Percentiles rank a stretch among this genome's conserved stretches.
phyloP scores from a whole-genome alignment of 2,888 invertebrate genomes.

The Leuctra nigra region DNA sequence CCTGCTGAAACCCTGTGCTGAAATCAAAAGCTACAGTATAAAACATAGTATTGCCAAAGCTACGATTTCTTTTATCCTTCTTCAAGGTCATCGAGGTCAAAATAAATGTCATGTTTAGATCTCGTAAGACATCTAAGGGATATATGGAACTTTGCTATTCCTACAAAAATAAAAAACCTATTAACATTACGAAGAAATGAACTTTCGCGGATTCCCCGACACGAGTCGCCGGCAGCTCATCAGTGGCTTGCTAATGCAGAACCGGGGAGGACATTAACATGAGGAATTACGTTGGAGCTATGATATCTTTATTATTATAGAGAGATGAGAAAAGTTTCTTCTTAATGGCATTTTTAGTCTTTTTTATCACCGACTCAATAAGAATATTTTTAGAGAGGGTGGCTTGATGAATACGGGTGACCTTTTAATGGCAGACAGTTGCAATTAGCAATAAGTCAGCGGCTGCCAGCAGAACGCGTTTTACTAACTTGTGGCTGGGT shows the following conservation, averaged over 20 bases:
- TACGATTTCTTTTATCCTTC: no score
- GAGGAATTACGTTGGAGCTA: not conserved
- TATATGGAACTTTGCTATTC: no score
- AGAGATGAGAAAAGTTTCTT: not conserved
- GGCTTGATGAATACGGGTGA: constrained; percentile 25
- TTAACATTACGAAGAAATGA: not conserved
- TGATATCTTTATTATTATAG: constrained; percentile 13
- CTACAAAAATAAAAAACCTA: no score
- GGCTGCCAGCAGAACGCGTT: not conserved
- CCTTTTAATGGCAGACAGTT: constrained; percentile 25
- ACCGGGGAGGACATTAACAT: not conserved
- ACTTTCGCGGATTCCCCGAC: constrained; percentile 10
- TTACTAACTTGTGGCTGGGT: no score
- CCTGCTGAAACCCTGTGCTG: no score
- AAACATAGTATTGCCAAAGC: no score
- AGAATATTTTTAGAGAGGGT: constrained; percentile 10
- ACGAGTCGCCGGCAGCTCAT: constrained; percentile 23
- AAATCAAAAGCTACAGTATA: no score
- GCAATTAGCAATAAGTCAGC: constrained; percentile 17
- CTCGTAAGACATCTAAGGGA: no score
- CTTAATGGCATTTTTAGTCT: constrained; percentile 12
- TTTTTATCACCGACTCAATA: constrained; percentile 13
- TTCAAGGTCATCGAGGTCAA: no score
- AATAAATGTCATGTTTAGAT: no score
- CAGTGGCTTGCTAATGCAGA: constrained; percentile 16